Conservation (phyloP, 2,888 invertebrate genomes). For the Amaurobius ferox region DNA sequence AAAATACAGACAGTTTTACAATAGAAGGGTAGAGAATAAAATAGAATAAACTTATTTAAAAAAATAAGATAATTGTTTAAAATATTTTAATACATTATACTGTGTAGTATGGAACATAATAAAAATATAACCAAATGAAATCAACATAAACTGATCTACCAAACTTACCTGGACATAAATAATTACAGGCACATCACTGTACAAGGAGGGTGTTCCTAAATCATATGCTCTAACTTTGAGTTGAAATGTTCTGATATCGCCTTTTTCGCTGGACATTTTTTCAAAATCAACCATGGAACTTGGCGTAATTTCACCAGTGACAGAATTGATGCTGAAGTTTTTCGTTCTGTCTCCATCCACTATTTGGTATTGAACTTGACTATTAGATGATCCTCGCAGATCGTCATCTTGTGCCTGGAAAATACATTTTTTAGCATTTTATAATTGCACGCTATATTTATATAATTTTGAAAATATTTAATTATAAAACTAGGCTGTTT, state of each 20-base stretch:
- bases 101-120: background rate
- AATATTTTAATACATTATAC: background rate
- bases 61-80: background rate
- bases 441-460: too few species aligned
- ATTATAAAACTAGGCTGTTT: too few species aligned
- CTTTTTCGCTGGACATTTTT: slow-evolving; percentile 81
- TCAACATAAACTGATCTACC: too few species aligned
- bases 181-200: slow-evolving; percentile 86
- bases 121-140: too few species aligned
- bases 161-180: slow-evolving; percentile 85
- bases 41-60: background rate
- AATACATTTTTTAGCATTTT: too few species aligned
- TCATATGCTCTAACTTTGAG: slow-evolving; percentile 87
- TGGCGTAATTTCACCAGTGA: slow-evolving; percentile 85
- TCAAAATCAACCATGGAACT: slow-evolving; percentile 88
- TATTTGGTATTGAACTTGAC: slow-evolving; percentile 88
- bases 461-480: too few species aligned
- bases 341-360: slow-evolving; percentile 85
- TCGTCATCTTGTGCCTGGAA: slow-evolving; percentile 82
- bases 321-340: slow-evolving; percentile 89
- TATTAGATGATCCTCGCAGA: slow-evolving; percentile 88
- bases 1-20: background rate
- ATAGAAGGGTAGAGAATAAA: background rate
- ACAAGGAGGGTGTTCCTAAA: slow-evolving; percentile 86
- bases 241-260: slow-evolving; percentile 80